A percentile compares a stretch with the other conserved stretches of the same genome.
Conservation (phyloP, 2,888 invertebrate genomes). For the Mesorhabditis belari region DNA sequence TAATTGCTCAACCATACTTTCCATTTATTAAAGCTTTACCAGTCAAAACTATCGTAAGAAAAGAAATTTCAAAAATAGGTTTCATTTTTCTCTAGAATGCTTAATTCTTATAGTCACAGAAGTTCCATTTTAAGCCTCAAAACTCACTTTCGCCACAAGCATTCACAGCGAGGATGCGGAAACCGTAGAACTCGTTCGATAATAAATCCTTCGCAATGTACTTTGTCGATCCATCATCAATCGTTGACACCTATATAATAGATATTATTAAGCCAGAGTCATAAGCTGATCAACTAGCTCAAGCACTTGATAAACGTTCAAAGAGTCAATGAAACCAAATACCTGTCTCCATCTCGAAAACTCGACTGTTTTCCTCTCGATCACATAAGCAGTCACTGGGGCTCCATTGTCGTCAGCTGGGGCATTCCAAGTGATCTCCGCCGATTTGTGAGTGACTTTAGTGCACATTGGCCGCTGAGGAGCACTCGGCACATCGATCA, state of each 20-base stretch:
- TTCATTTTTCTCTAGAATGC: too few species aligned
- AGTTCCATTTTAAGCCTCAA: too few species aligned
- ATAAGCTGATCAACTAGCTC: background rate
- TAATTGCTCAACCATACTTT: too few species aligned
- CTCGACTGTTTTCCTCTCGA: conserved; percentile 29
- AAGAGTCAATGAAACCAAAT: background rate
- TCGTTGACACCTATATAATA: background rate
- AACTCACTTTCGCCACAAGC: conserved; percentile 14
- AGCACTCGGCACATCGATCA: conserved; percentile 5
- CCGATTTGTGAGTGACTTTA: background rate
- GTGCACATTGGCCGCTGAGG: background rate
- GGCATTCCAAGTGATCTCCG: conserved; percentile 2
- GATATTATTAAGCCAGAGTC: background rate
- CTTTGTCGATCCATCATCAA: conserved; percentile 22
- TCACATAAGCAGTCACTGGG: conserved; percentile 19
- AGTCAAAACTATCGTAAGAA: too few species aligned
- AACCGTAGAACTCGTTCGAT: conserved; percentile 28
- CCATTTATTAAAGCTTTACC: too few species aligned
- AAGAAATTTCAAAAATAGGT: too few species aligned
- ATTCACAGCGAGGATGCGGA: conserved; percentile 30
- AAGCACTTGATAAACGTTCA: background rate
- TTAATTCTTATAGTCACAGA: too few species aligned
- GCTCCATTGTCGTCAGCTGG: conserved; percentile 1
- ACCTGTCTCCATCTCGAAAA: background rate
- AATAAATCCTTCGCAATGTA: conserved; percentile 21